Evolutionary conservation across 2,113 vertebrate species (phyloP).

Genomic region (Lampris megalopsis): DNA sequence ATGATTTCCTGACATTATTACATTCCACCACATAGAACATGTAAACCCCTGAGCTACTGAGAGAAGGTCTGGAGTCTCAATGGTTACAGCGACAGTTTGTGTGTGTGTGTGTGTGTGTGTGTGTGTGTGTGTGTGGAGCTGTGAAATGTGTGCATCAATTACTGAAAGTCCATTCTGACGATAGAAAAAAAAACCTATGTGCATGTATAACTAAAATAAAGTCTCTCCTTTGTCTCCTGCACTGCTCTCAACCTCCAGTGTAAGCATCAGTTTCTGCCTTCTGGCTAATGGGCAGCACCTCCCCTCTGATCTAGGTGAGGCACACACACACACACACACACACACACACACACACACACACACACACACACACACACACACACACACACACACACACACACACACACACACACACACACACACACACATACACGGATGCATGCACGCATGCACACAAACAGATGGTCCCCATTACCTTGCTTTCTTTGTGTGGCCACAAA

Average conservation of each 20-base stretch:
- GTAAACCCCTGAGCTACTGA: too few species aligned
- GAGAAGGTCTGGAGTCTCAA: too few species aligned
- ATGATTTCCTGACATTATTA: not conserved
- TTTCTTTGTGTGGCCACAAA: conserved; percentile 76
- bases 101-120: not conserved
- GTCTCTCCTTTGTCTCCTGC: not conserved
- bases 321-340: conserved; percentile 41
- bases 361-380: conserved; percentile 1
- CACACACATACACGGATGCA: not conserved
- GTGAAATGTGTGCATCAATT: too few species aligned
- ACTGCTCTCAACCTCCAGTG: conserved; percentile 75
- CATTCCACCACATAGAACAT: not conserved
- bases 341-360: conserved; percentile 34
- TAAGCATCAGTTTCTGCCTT: conserved; percentile 91
- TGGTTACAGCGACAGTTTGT: not conserved
- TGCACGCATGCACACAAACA: not conserved
- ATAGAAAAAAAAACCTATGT: too few species aligned
- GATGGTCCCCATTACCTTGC: conserved; percentile 72
- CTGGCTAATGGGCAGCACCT: conserved; percentile 90
- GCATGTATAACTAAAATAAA: not conserved
- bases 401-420: not conserved
- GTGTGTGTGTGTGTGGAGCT: too few species aligned
- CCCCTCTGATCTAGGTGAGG: conserved; percentile 87
- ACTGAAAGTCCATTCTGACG: too few species aligned
- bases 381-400: too few species aligned